phyloP scores from a whole-genome alignment of 2,113 vertebrate species.

The Vanacampus margaritifer region DNA sequence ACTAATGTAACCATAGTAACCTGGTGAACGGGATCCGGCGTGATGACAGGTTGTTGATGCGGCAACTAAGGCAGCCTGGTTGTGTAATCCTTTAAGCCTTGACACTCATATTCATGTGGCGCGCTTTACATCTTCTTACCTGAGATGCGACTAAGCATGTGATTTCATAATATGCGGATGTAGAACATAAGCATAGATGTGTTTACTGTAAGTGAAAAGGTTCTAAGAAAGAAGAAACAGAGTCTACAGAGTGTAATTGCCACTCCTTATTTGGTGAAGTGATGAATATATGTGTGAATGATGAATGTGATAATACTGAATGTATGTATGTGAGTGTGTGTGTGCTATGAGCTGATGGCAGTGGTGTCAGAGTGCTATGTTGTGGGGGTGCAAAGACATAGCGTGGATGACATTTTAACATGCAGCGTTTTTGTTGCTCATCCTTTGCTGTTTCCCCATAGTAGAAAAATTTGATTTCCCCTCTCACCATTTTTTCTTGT shows the following conservation, averaged over 20 bases:
- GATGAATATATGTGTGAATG: not conserved
- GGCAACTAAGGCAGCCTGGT: conserved; percentile 28
- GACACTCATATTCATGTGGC: conserved; percentile 29
- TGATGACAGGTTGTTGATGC: conserved; percentile 28
- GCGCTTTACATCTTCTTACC: conserved; percentile 33
- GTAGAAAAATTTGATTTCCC: not conserved
- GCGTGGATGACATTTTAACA: not conserved
- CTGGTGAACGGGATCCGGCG: conserved; percentile 20
- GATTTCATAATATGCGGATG: conserved; percentile 9
- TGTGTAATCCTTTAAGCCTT: conserved; percentile 45
- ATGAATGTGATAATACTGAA: not conserved
- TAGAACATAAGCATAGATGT: not conserved
- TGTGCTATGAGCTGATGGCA: conserved; percentile 5
- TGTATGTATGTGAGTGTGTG: conserved; percentile 13
- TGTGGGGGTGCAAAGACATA: not conserved
- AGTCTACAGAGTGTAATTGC: not conserved
- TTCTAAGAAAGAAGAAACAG: not conserved
- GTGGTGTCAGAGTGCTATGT: conserved; percentile 1
- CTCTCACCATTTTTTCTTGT: not conserved
- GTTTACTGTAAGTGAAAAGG: not conserved
- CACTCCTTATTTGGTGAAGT: not conserved
- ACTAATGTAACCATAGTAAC: conserved; percentile 59
- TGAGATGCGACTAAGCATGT: conserved; percentile 11
- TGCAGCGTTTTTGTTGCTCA: not conserved
- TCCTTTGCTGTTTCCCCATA: not conserved